Conservation (phyloP, 2,888 invertebrate genomes). For the Teinopalpus imperialis region DNA sequence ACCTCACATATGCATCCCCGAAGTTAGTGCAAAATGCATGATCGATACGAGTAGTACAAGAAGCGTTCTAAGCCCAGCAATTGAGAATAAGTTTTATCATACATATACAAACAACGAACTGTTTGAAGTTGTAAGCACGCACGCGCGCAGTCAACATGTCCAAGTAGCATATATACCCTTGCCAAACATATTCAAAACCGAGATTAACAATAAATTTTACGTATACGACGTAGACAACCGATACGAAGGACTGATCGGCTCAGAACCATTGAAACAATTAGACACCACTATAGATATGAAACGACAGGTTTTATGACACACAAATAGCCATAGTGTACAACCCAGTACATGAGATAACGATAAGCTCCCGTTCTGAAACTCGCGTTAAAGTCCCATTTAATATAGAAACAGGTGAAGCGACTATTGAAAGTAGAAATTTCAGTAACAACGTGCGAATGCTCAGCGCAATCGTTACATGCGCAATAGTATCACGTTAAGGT, state of each 20-base stretch:
- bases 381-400: not conserved
- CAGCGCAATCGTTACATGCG: not conserved
- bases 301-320: not conserved
- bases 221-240: constrained; percentile 27
- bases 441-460: not conserved
- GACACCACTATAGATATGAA: not conserved
- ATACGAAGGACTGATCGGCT: constrained; percentile 31
- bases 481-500: not conserved
- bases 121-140: constrained; percentile 25
- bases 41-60: constrained; percentile 30
- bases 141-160: constrained; percentile 22
- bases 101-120: constrained; percentile 9
- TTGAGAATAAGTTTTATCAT: constrained; percentile 21
- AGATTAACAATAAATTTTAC: constrained; percentile 29
- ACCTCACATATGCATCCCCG: constrained; percentile 28
- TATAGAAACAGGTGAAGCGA: not conserved
- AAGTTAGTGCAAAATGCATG: constrained; percentile 30
- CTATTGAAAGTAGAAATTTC: constrained; percentile 2
- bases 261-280: constrained; percentile 27
- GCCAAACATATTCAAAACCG: constrained; percentile 17
- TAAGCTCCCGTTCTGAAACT: constrained; percentile 3
- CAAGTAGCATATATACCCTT: constrained; percentile 19
- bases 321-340: not conserved
- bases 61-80: constrained; percentile 26
- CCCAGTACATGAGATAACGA: not conserved